These are phyloP conservation scores for Dryobotodes eremita DNA, from an alignment of 2,888 invertebrate species.

Conservation along the genomic window DNA sequence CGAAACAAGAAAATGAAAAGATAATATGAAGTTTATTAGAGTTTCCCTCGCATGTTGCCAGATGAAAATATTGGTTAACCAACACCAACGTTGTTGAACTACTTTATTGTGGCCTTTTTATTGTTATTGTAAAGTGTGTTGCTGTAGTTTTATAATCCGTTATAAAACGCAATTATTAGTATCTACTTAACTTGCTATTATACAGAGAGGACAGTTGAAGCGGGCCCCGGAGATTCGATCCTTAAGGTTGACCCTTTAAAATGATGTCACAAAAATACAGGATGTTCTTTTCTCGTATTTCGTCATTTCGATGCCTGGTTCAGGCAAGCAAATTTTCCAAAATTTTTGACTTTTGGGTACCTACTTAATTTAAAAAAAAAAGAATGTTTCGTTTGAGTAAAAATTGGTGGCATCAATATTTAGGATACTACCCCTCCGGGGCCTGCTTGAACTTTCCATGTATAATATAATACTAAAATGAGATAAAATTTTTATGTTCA, in stretches of 20 bases:
- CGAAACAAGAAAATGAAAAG: slow-evolving; percentile 57
- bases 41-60: slow-evolving; percentile 9
- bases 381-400: background rate
- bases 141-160: background rate
- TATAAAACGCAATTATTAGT: background rate
- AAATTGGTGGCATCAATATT: background rate
- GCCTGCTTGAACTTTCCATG: no score
- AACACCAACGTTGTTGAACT: slow-evolving; percentile 11
- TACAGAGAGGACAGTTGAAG: background rate
- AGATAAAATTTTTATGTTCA: no score
- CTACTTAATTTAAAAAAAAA: no score
- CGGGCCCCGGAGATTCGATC: background rate
- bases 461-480: no score
- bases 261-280: background rate
- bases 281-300: background rate
- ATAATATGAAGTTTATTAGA: slow-evolving; percentile 55
- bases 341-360: no score
- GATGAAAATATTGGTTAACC: slow-evolving; percentile 14
- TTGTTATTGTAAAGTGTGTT: background rate
- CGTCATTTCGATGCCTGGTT: no score
- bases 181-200: background rate
- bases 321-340: no score
- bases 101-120: slow-evolving; percentile 6
- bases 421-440: no score
- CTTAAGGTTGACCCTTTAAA: background rate